phyloP scores from a whole-genome alignment of 1,140 invertebrate genomes.

The Drosophila rufa region DNA sequence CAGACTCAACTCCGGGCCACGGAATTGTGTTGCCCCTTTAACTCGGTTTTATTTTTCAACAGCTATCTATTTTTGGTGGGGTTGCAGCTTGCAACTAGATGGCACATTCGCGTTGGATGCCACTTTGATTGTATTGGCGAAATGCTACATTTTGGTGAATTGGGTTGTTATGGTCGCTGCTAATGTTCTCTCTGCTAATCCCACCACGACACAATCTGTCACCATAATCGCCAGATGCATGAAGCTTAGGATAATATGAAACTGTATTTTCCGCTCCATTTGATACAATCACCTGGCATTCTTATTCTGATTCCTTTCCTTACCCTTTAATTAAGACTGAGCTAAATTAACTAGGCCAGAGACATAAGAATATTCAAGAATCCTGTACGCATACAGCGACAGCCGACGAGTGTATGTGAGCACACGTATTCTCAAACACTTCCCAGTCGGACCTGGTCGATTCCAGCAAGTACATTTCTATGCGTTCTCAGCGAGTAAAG shows the following conservation, averaged over 20 bases:
- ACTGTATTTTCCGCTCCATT: not conserved
- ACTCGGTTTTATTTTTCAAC: conserved; percentile 40
- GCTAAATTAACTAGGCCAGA: not conserved
- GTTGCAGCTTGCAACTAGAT: conserved; percentile 34
- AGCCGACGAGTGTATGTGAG: too few relatives aligned
- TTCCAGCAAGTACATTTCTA: too few relatives aligned
- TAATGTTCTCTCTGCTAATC: conserved; percentile 7
- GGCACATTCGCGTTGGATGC: conserved; percentile 46
- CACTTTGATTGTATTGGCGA: conserved; percentile 49
- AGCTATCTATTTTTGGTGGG: not conserved
- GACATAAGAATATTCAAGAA: too few relatives aligned
- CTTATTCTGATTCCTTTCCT: not conserved
- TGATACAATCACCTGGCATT: not conserved
- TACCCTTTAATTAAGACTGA: not conserved
- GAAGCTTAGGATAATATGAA: not conserved
- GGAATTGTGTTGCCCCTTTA: not conserved
- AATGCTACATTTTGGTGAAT: conserved; percentile 27
- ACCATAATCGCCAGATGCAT: conserved; percentile 23
- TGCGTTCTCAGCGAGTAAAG: too few relatives aligned
- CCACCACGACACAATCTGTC: conserved; percentile 35
- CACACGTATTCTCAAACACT: too few relatives aligned
- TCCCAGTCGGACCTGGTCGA: too few relatives aligned
- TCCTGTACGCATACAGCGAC: too few relatives aligned
- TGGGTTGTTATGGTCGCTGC: conserved; percentile 7
- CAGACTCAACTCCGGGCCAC: conserved; percentile 18